Evolutionary conservation across 2,797 vertebrate species (phyloP), one percentile per base, ranked within the genome.

Genomic region (Scolopax rusticola): DNA sequence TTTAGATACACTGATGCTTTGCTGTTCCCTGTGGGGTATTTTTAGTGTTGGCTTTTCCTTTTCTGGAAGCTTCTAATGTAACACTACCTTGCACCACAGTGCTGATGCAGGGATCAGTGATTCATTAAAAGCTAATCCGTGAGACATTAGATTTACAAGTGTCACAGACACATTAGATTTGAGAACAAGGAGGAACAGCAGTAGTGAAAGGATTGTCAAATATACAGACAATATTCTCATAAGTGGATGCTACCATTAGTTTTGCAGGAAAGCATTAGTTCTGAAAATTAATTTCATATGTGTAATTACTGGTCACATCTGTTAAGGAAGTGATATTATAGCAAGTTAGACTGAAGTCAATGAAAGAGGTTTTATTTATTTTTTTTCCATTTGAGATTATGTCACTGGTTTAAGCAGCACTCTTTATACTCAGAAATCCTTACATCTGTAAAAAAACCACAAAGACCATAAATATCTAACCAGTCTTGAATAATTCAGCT

Each of bases 21-120:
- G 78, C 57, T 85, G 60, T 43, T 67, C 32, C 70, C 73, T 38
- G 30, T 21, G 54, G 69, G 45, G 33, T 92, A 85, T 97, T 91
- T 92, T 89, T 96, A 91, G 93, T 94, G 87, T 93, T 96, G 93
- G 93, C 80, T 97, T 96, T 96, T 96, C 95, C 93, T 97, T 90
- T 94, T 91, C 84, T 95, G 93, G 93, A 97, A 96, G 93, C 94
- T 92, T 96, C 92, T 94, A 94, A 83, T 89, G 78, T 91, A 96
- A 93, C 75, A 93, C 78, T 95, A 96, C 87, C 83, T 95, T 87
- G 68, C 85, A 89, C 76, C 87, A 92, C 88, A 87, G 78, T 45
- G 92, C 87, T 97, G 90, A 92, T 75, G 90, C 9, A 4, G 90
- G 83, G 83, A 93, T 93, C 88, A 95, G 91, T 18, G 82, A 60